Conservation (phyloP, 2,113 vertebrate species). For the Cyphomyrus plagiostoma region DNA sequence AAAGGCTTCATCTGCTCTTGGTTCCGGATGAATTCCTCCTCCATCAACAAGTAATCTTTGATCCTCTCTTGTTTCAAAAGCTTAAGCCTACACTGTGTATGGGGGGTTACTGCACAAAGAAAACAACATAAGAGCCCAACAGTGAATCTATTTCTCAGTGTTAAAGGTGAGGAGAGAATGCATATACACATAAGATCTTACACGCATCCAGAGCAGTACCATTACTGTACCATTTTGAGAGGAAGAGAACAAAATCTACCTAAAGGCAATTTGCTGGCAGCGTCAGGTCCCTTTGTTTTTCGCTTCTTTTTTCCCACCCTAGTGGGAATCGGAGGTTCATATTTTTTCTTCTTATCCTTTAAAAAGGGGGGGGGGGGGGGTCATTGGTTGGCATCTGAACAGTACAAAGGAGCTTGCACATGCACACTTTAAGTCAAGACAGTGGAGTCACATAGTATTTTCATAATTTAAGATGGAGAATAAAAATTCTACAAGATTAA, state of each 20-base stretch:
- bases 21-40: constrained; percentile 97
- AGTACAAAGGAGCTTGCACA: not conserved
- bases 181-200: not conserved
- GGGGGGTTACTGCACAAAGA: constrained; percentile 82
- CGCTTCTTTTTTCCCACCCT: constrained; percentile 97
- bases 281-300: constrained; percentile 95
- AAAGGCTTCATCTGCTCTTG: constrained; percentile 98
- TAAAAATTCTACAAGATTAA: not conserved
- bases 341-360: constrained; percentile 99
- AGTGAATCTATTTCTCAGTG: not conserved
- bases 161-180: not conserved
- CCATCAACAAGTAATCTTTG: constrained; percentile 97
- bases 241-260: constrained; percentile 54
- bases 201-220: not conserved
- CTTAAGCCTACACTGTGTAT: constrained; percentile 94
- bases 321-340: constrained; percentile 94
- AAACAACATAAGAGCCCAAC: not conserved
- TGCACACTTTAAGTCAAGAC: not conserved
- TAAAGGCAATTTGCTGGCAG: constrained; percentile 93
- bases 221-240: not conserved
- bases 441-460: not conserved
- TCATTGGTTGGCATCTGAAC: not conserved
- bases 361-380: not conserved
- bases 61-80: constrained; percentile 90
- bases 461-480: not conserved